Conservation (phyloP, 2,888 invertebrate genomes). For the Amphipoea lucens region DNA sequence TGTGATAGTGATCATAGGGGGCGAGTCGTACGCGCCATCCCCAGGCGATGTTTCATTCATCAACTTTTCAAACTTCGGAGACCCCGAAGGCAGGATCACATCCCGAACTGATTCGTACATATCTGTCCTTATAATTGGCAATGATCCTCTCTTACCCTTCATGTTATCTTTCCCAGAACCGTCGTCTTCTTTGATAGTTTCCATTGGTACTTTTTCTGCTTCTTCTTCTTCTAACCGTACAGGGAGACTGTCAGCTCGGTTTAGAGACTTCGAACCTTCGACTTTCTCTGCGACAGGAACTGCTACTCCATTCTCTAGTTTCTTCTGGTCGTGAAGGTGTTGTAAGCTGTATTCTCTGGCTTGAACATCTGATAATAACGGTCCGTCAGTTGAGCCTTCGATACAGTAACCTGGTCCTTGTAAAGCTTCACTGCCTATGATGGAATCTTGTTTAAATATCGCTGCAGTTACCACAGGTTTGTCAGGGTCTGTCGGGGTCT, state of each 20-base stretch:
- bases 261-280: conserved; percentile 86
- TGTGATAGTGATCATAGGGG: conserved; percentile 88
- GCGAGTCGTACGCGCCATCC: conserved; percentile 78
- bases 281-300: conserved; percentile 79
- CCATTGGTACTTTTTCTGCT: conserved; percentile 75
- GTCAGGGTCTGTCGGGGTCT: conserved; percentile 88
- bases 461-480: conserved; percentile 93
- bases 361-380: conserved; percentile 87
- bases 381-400: conserved; percentile 89
- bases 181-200: conserved; percentile 84
- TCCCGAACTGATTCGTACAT: conserved; percentile 90
- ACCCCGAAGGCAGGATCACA: conserved; percentile 86
- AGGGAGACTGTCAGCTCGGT: conserved; percentile 89
- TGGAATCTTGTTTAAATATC: conserved; percentile 92
- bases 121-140: conserved; percentile 87
- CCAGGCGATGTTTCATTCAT: conserved; percentile 88
- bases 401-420: conserved; percentile 87
- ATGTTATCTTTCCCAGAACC: conserved; percentile 76
- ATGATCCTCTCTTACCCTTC: conserved; percentile 84
- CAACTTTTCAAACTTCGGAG: conserved; percentile 91
- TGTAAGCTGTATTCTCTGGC: conserved; percentile 86
- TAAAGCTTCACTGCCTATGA: conserved; percentile 85
- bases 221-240: conserved; percentile 88
- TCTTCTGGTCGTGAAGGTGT: conserved; percentile 85
- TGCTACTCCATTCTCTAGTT: conserved; percentile 84